These are phyloP conservation scores for Pavo muticus DNA, from an alignment of 2,113 vertebrate genomes.

Conservation along the genomic window DNA sequence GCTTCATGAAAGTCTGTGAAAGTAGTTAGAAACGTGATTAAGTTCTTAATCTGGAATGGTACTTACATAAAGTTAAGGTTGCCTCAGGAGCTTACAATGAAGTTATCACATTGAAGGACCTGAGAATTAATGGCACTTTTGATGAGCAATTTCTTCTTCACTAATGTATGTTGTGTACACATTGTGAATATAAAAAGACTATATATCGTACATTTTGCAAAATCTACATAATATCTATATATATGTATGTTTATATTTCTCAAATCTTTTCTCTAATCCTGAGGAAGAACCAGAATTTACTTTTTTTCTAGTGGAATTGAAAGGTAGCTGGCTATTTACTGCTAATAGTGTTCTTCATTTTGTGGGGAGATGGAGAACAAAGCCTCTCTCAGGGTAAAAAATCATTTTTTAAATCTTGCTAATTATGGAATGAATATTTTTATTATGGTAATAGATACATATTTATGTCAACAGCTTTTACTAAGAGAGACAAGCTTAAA, in stretches of 20 bases:
- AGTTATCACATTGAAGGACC: not conserved
- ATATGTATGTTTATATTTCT: not conserved
- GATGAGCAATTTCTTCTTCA: not conserved
- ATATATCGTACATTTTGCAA: not conserved
- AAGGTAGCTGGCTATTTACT: not conserved
- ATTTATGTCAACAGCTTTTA: not conserved
- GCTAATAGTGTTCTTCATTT: not conserved
- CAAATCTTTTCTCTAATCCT: not conserved
- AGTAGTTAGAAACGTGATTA: not conserved
- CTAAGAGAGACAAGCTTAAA: not conserved
- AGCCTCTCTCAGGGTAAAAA: not conserved
- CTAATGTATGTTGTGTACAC: not conserved
- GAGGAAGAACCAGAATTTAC: not conserved
- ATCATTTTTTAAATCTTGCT: not conserved
- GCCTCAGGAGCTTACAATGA: not conserved
- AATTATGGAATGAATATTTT: not conserved
- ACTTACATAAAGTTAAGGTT: not conserved
- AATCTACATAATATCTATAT: not conserved
- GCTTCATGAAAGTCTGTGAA: not conserved
- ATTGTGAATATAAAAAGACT: not conserved
- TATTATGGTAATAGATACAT: not conserved
- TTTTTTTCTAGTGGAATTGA: not conserved
- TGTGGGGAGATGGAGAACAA: accelerated
- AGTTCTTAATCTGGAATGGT: not conserved
- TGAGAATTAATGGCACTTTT: not conserved